A percentile compares a stretch with the other conserved stretches of the same genome.
These are phyloP conservation scores for Platycercus adscitus DNA, from an alignment of 2,113 vertebrate genomes.

Conservation along the genomic window DNA sequence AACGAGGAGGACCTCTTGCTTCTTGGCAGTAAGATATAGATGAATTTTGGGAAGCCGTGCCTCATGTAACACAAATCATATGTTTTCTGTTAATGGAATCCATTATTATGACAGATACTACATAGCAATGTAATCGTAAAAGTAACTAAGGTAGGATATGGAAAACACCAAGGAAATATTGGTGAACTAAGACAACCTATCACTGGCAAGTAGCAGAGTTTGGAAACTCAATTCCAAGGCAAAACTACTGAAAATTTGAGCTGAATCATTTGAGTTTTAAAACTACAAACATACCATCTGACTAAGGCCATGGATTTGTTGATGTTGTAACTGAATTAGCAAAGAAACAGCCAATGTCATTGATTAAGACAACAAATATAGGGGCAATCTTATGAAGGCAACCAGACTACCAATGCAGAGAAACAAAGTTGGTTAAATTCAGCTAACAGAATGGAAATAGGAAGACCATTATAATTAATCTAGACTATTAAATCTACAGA, in stretches of 20 bases:
- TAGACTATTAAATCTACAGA: background rate
- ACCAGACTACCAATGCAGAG: background rate
- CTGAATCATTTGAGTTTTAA: background rate
- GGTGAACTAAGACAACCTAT: background rate
- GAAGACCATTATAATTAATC: background rate
- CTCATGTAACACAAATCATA: constrained; percentile 66
- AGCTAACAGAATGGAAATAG: background rate
- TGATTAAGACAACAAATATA: background rate
- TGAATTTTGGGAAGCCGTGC: constrained; percentile 90
- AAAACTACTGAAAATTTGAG: background rate
- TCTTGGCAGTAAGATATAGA: constrained; percentile 89
- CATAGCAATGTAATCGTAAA: background rate
- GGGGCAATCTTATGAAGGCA: background rate
- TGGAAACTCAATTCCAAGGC: background rate
- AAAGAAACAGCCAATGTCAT: background rate
- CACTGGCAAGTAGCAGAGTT: background rate
- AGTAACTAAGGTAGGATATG: background rate
- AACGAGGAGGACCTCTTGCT: constrained; percentile 73
- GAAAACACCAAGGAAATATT: background rate
- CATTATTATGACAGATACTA: background rate
- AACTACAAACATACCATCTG: background rate
- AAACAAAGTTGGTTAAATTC: background rate
- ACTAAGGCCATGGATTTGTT: background rate
- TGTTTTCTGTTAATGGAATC: background rate
- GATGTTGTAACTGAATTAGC: background rate